Evolutionary conservation across 2,797 vertebrate genomes (phyloP), one percentile per base, ranked within the genome.

Genomic region (Betta splendens): DNA sequence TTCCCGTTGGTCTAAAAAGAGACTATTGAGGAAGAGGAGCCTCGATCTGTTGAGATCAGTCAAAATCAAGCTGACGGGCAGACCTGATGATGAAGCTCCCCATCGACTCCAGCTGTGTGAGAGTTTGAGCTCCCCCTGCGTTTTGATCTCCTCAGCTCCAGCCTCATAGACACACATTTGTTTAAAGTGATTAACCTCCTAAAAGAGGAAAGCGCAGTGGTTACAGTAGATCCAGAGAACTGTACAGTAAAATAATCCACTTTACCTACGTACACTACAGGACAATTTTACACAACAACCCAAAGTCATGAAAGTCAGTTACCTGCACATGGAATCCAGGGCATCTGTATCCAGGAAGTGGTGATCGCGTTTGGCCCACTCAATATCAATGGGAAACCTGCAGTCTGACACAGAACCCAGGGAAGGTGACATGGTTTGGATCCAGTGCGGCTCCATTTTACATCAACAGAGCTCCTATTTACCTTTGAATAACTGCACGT

Each of bases 301-400:
- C n/a, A n/a, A n/a, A n/a, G n/a, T n/a, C n/a, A n/a, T 31, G 9
- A 7, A 9, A 9, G 26, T 7, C 26, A 28, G 9, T 73, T 91
- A 96, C 95, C 94, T 96, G 94, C 92, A 93, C 2, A 96, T 89
- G 0, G 94, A 95, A 40, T 94, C 93, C 10, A 94, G 87, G 0
- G 91, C 92, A 57, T 95, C 94, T 47, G 86, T 80, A 80, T 96
- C 95, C 89, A 96, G 90, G 86, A 95, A 95, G 39, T 77, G 83
- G 57, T 96, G 95, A 73, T 95, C 95, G 26, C 75, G 88, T 73
- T 88, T 93, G 45, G 89, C 94, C 66, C 87, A 88, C 65, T 93
- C 90, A 8, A 86, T 59, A 71, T 95, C 90, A n/a, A 96, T 67
- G 49, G 94, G 94, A 77, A 94, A 93, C 80, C 89, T 91, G 83